These are phyloP conservation scores for Eretmochelys imbricata DNA, from an alignment of 2,113 vertebrate species.

Conservation along the genomic window DNA sequence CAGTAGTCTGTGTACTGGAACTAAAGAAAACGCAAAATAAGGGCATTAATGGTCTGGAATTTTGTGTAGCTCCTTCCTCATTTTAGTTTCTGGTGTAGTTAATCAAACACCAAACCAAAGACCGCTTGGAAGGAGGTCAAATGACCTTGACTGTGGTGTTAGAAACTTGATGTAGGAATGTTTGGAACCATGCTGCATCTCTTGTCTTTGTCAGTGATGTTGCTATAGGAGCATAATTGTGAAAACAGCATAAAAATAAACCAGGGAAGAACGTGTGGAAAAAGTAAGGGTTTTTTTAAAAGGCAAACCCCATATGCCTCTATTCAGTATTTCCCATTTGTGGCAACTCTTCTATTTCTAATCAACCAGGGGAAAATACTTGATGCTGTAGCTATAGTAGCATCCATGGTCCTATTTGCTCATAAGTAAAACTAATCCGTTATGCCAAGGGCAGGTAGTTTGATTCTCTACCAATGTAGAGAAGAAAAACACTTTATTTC, in stretches of 20 bases:
- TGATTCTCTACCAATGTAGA: not conserved
- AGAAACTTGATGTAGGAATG: not conserved
- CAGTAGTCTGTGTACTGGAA: not conserved
- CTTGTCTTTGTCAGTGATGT: not conserved
- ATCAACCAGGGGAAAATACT: constrained; percentile 24
- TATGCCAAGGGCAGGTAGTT: not conserved
- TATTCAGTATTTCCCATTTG: not conserved
- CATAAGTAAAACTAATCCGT: constrained; percentile 4
- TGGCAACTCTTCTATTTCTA: not conserved
- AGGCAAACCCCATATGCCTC: not conserved
- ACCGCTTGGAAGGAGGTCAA: not conserved
- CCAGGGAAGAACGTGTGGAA: not conserved
- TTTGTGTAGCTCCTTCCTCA: not conserved
- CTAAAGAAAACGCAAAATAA: not conserved
- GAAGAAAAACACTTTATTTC: not conserved
- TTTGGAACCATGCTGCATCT: not conserved
- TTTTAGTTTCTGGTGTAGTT: not conserved
- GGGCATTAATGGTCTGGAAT: not conserved
- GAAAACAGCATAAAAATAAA: not conserved
- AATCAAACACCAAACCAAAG: not conserved
- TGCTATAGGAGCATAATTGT: not conserved
- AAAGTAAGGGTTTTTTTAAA: not conserved
- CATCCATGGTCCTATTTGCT: not conserved
- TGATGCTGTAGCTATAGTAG: not conserved
- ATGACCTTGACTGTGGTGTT: not conserved